These are phyloP conservation scores for Monopis laevigella DNA, from an alignment of 2,888 invertebrate species.

Conservation along the genomic window DNA sequence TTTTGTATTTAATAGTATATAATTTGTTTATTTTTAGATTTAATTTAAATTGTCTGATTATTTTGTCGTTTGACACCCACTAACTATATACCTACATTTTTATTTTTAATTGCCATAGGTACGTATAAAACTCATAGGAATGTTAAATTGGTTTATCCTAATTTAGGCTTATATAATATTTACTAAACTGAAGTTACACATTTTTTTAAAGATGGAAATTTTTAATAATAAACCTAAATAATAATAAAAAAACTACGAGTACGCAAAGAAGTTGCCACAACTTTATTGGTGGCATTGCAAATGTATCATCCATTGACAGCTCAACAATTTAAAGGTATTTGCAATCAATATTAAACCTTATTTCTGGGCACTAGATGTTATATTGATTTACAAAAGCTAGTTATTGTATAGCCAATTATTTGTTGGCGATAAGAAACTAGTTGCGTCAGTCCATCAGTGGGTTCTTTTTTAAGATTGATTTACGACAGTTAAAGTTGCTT, in stretches of 20 bases:
- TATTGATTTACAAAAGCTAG: background rate
- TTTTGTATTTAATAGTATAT: too few relatives aligned
- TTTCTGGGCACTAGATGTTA: background rate
- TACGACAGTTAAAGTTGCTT: slow-evolving; percentile 5
- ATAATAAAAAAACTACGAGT: background rate
- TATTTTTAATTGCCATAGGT: background rate
- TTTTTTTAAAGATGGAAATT: too few relatives aligned
- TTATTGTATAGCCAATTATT: slow-evolving; percentile 6
- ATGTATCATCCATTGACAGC: background rate
- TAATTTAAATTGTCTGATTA: too few relatives aligned
- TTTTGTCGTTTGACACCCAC: too few relatives aligned
- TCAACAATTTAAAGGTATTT: background rate
- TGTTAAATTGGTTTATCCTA: too few relatives aligned
- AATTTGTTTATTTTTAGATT: too few relatives aligned
- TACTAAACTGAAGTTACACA: too few relatives aligned
- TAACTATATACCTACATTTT: too few relatives aligned
- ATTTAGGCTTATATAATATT: too few relatives aligned
- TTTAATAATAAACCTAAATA: too few relatives aligned
- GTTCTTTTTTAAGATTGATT: slow-evolving; percentile 1
- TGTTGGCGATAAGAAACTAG: slow-evolving; percentile 8
- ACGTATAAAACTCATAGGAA: too few relatives aligned
- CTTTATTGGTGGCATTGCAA: slow-evolving; percentile 5
- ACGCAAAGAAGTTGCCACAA: slow-evolving; percentile 1
- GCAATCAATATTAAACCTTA: background rate
- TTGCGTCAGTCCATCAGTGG: background rate